Evolutionary conservation across 2,888 invertebrate species (phyloP), one percentile per base, ranked within the genome.

Genomic region (Lepidochrysops patricia): DNA sequence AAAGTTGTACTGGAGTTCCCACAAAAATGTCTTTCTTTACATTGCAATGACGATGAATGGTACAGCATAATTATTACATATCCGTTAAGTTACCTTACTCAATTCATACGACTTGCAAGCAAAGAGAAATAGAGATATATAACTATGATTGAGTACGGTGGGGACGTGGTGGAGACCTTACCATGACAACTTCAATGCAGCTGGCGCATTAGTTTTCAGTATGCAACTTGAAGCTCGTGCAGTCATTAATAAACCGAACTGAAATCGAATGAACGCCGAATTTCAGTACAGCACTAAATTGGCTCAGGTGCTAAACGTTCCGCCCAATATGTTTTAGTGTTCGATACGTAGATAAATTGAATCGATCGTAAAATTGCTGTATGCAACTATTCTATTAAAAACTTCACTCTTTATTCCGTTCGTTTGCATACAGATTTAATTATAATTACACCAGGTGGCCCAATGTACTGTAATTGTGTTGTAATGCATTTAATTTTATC

Each of bases 261-360:
- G 64, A 63, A 65, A 64, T 67, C 62, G 64, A 66, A 67, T 68
- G 64, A 65, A 65, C 65, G 62, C 65, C 64, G 64, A 65, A 68
- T 66, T 66, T 60, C 66, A 63, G 66, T 62, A 57, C 59, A 64
- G 61, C 62, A 62, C 60, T 62, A 62, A 62, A 66, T 67, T 66
- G 67, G 68, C 66, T 68, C 67, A 67, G 68, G 68, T 68, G 68
- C 62, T 68, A 66, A 68, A 67, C 65, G 68, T 63, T 65, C 64
- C 63, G 61, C 64, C 63, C 67, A 66, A 68, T 68, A 68, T 68
- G 64, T 68, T 64, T 68, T 58, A 62, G 63, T 63, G 62, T 65
- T 67, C 63, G 62, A 66, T 67, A 64, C 63, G 62, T 65, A 66
- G 66, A 65, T 66, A 66, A 66, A 66, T 66, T 60, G 63, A 62